These are phyloP conservation scores for Lycaena phlaeas DNA, from an alignment of 2,888 invertebrate genomes.

Conservation along the genomic window DNA sequence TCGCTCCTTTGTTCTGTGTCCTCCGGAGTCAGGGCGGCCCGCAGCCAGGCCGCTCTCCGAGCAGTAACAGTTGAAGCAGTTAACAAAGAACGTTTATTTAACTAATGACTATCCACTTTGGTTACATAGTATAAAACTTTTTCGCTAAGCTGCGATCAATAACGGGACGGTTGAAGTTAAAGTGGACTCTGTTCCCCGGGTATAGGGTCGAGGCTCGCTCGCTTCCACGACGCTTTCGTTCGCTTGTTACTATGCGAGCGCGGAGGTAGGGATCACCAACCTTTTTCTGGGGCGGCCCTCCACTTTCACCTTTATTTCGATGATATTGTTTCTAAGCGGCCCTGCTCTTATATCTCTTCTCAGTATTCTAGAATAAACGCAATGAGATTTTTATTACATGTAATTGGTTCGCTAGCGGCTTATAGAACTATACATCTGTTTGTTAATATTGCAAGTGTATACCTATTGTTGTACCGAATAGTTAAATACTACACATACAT, in stretches of 20 bases:
- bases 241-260: slow-evolving; percentile 60
- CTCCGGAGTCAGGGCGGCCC: not conserved
- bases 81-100: slow-evolving; percentile 12
- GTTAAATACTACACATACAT: no score
- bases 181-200: accelerated
- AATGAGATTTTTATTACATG: no score
- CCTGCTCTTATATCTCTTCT: no score
- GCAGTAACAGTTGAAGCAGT: slow-evolving; percentile 5
- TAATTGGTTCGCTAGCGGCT: no score
- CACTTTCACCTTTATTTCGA: slow-evolving; percentile 46
- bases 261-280: slow-evolving; percentile 50
- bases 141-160: slow-evolving; percentile 66
- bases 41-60: not conserved
- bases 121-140: slow-evolving; percentile 39
- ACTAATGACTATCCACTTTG: slow-evolving; percentile 17
- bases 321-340: slow-evolving; percentile 6
- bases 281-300: slow-evolving; percentile 55
- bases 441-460: no score
- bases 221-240: slow-evolving; percentile 41
- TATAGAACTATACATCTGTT: no score
- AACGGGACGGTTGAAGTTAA: slow-evolving; percentile 25
- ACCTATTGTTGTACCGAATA: no score
- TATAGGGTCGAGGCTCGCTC: slow-evolving; percentile 27
- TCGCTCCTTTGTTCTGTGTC: no score
- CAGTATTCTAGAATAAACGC: no score